Evolutionary conservation across 1,140 invertebrate genomes (phyloP).

Genomic region (Leptinotarsa undecemlineata): DNA sequence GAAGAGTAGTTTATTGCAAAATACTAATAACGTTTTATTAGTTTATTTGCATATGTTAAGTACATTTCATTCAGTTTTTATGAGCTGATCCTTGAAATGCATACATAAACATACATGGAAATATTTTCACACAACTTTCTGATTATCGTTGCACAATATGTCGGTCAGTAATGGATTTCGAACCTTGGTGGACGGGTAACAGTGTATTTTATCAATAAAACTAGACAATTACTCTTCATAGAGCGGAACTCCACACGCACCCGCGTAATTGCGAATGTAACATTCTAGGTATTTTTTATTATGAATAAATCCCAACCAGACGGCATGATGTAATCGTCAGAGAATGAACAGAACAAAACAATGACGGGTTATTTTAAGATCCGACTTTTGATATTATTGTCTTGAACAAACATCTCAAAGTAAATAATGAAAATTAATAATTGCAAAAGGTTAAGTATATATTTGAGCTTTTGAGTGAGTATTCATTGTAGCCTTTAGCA

Average conservation of each 20-base stretch:
- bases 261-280: background rate
- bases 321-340: background rate
- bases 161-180: background rate
- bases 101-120: background rate
- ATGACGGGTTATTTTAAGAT: background rate
- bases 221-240: background rate
- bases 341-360: background rate
- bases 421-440: background rate
- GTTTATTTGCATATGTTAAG: background rate
- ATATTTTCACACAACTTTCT: background rate
- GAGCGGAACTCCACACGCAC: background rate
- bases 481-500: background rate
- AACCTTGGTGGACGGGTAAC: background rate
- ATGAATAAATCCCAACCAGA: background rate
- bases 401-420: background rate
- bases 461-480: background rate
- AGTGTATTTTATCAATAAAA: background rate
- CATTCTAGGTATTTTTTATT: background rate
- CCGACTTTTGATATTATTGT: background rate
- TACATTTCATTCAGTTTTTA: slow-evolving; percentile 2
- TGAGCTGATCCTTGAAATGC: slow-evolving; percentile 2
- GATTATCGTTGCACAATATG: background rate
- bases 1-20: background rate
- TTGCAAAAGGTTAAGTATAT: background rate
- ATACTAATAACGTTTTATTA: background rate